These are phyloP conservation scores for Toxonevra muliebris DNA, from an alignment of 2,888 invertebrate genomes.

Conservation along the genomic window DNA sequence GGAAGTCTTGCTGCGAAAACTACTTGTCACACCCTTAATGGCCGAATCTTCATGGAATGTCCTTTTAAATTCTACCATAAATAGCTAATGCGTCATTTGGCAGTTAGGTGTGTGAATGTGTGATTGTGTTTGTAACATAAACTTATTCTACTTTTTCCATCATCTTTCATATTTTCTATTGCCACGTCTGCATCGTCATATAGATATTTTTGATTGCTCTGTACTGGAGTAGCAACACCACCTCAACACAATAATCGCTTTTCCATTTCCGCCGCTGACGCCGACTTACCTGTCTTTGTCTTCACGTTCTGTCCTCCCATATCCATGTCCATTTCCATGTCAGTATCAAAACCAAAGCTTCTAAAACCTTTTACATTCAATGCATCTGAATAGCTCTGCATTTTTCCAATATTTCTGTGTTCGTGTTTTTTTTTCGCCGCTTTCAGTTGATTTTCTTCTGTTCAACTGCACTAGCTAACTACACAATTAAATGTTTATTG, in stretches of 20 bases:
- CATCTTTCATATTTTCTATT: not conserved
- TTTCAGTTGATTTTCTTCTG: slow-evolving; percentile 2
- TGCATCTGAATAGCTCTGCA: slow-evolving; percentile 62
- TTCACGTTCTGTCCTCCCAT: slow-evolving; percentile 46
- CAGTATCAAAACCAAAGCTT: slow-evolving; percentile 64
- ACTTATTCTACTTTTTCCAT: not conserved
- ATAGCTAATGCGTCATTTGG: no score
- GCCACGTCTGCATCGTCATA: not conserved
- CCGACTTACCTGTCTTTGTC: slow-evolving; percentile 50
- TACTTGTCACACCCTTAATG: no score
- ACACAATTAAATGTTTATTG: slow-evolving; percentile 15
- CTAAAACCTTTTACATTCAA: slow-evolving; percentile 58
- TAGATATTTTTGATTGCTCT: not conserved
- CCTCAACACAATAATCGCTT: not conserved
- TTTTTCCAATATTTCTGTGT: slow-evolving; percentile 34
- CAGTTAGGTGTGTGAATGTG: no score
- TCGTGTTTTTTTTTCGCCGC: slow-evolving; percentile 4
- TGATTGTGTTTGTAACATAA: not conserved
- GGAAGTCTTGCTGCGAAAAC: no score
- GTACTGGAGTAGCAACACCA: not conserved
- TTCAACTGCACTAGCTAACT: slow-evolving; percentile 10
- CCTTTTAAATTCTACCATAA: no score
- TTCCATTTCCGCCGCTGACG: not conserved
- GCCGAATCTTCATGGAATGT: no score
- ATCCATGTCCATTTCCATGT: slow-evolving; percentile 64